Evolutionary conservation across 1,140 invertebrate species (phyloP).

Genomic region (Drosophila prosaltans): DNA sequence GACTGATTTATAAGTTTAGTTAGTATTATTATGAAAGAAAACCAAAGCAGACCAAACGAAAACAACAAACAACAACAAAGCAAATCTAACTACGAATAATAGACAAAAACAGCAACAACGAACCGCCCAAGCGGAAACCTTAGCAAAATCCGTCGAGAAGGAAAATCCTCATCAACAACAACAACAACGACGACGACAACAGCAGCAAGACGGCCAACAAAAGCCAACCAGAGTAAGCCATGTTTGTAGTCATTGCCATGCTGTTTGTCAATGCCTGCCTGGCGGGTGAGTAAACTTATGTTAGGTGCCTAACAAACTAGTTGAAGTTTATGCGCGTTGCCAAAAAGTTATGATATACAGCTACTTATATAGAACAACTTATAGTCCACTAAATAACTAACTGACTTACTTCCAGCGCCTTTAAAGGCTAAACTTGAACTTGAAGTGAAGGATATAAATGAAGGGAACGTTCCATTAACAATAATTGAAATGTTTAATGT

Average conservation of each 20-base stretch:
- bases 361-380: no score
- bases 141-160: conserved; percentile 46
- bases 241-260: conserved; percentile 76
- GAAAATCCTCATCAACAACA: conserved; percentile 40
- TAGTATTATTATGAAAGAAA: conserved; percentile 54
- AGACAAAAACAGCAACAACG: conserved; percentile 22
- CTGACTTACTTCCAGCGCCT: no score
- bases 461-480: no score
- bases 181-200: conserved; percentile 19
- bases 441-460: no score
- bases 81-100: conserved; percentile 24
- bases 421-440: no score
- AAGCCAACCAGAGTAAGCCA: conserved; percentile 58
- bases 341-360: neutral
- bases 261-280: conserved; percentile 80
- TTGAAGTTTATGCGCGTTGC: neutral
- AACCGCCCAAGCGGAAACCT: conserved; percentile 51
- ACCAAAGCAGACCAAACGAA: conserved; percentile 8
- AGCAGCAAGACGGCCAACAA: conserved; percentile 26
- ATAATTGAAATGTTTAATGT: no score
- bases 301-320: neutral
- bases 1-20: conserved; percentile 82
- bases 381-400: no score
- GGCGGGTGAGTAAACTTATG: conserved; percentile 69
- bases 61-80: conserved; percentile 46